Evolutionary conservation across 2,113 vertebrate genomes (phyloP).

Genomic region (Dascyllus trimaculatus): DNA sequence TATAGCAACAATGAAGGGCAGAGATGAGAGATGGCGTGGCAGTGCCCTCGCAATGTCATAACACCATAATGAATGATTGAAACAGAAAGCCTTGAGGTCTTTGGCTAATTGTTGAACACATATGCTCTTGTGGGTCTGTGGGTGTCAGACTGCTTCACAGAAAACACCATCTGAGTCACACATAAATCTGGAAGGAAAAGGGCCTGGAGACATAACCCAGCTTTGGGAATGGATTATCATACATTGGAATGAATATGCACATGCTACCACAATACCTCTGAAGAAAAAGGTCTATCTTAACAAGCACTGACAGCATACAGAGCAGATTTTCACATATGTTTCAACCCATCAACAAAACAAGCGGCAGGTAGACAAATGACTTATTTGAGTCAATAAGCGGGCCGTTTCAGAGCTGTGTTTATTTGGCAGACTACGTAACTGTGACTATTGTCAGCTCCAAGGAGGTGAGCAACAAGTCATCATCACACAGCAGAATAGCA

Average conservation of each 20-base stretch:
- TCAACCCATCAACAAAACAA: conserved; percentile 5
- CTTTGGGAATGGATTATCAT: conserved; percentile 39
- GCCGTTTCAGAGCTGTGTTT: conserved; percentile 16
- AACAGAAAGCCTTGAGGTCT: conserved; percentile 34
- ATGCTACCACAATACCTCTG: background rate
- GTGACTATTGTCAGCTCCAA: conserved; percentile 32
- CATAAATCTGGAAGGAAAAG: conserved; percentile 16
- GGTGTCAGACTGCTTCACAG: conserved; percentile 24
- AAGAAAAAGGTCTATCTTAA: background rate
- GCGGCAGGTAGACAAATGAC: background rate
- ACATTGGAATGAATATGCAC: conserved; percentile 13
- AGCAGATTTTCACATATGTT: background rate
- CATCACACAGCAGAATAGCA: conserved; percentile 37
- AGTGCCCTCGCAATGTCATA: conserved; percentile 6
- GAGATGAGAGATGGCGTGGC: background rate
- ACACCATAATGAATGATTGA: conserved; percentile 51
- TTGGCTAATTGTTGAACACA: conserved; percentile 56
- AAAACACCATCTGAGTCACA: conserved; percentile 43
- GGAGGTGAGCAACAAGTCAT: conserved; percentile 62
- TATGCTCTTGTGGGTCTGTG: conserved; percentile 26
- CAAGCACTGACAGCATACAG: background rate
- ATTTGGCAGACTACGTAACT: background rate
- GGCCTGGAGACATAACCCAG: conserved; percentile 44
- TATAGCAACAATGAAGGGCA: conserved; percentile 11
- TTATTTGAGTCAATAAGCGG: background rate